Evolutionary conservation across 2,113 vertebrate genomes (phyloP), one percentile per base, ranked within the genome.

Genomic region (Limanda limanda): DNA sequence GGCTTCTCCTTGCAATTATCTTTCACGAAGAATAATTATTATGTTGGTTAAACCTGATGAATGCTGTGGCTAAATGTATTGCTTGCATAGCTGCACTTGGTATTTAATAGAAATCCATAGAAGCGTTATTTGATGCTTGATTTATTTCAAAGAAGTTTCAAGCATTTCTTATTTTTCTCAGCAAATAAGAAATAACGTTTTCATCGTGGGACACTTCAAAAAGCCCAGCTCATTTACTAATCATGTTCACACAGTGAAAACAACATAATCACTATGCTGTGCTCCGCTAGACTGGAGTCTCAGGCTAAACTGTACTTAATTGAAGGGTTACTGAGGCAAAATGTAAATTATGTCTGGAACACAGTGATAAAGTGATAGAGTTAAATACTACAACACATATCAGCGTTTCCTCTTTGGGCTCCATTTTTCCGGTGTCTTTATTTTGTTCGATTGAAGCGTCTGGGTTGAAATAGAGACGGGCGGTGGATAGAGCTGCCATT

Each of bases 401-500:
- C 7, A 12, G 55, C 61, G 68, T 69, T 79, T 74, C 48, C 45
- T 60, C 25, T 83, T 63, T 73, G 40, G 74, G 68, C 55, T 67
- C 37, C 56, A 61, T 63, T 64, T 64, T 85, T 70, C 67, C 55
- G 62, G 24, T 80, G 58, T 55, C 67, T 77, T 85, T 71, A 65
- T 85, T 76, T 75, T 75, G 24, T 78, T 69, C 0, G 72, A 84
- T 72, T 82, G 0, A 72, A 71, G 69, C 23, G 31, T 76, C 64
- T 73, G 57, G 63, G 61, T 25, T 77, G 79, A 84, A 78, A 87
- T 70, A 86, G 78, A 66, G 62, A 48, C 68, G 56, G 55, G 60
- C 66, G 70, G 54, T 69, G 76, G 71, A 89, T 89, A 92, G 87
- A 87, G 86, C 69, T 57, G 47, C 78, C 65, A 79, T 87, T 92